These are phyloP conservation scores for Megaceryle torquata DNA, from an alignment of 2,113 vertebrate genomes.

Conservation along the genomic window DNA sequence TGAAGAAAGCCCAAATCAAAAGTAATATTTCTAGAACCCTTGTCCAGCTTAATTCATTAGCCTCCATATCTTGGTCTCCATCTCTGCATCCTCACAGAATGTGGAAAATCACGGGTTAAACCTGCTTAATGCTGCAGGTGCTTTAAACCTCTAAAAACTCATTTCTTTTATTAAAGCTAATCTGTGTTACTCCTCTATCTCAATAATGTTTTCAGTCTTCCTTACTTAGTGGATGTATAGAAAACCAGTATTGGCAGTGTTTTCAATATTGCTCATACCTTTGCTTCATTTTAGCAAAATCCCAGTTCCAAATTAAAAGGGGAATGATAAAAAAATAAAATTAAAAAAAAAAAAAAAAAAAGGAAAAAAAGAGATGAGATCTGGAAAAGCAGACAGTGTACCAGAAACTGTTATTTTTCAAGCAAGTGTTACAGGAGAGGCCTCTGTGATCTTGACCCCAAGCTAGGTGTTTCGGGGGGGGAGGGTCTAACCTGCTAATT, in stretches of 20 bases:
- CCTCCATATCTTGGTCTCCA: neutral
- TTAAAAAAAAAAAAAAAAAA: neutral
- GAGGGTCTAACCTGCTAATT: neutral
- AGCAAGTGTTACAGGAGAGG: neutral
- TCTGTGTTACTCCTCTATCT: neutral
- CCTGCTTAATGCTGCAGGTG: neutral
- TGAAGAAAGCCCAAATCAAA: neutral
- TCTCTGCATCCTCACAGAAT: neutral
- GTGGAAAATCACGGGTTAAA: neutral
- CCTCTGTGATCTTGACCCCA: neutral
- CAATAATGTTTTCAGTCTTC: neutral
- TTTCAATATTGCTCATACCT: neutral
- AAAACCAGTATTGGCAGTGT: neutral
- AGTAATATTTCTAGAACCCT: neutral
- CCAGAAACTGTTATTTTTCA: neutral
- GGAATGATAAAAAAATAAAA: neutral
- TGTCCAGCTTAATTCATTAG: neutral
- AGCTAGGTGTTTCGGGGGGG: neutral
- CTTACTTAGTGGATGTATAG: neutral
- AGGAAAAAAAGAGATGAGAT: neutral
- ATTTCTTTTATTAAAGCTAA: neutral
- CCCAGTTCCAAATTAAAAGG: neutral
- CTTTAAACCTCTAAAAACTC: neutral
- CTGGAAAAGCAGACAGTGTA: neutral
- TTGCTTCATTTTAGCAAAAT: neutral